A percentile compares a stretch with the other conserved stretches of the same genome.
These are phyloP conservation scores for Harlomillsia oculata DNA, from an alignment of 1,140 invertebrate species.

Conservation along the genomic window DNA sequence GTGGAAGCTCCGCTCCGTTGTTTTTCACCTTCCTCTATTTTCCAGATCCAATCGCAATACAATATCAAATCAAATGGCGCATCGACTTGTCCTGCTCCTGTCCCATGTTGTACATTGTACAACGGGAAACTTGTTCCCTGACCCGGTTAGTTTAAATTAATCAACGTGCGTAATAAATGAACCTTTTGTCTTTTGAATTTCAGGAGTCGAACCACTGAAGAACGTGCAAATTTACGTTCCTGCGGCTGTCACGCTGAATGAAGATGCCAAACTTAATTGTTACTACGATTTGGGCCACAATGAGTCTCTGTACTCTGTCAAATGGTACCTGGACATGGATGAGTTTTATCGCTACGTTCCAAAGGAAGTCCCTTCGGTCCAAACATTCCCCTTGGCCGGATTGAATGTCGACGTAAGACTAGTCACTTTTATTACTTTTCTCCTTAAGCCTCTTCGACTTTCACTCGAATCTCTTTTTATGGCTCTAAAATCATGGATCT, in stretches of 20 bases:
- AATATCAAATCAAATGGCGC: too few relatives aligned
- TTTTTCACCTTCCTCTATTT: too few relatives aligned
- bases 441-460: too few relatives aligned
- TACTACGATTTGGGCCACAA: slow-evolving; percentile 36
- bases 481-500: too few relatives aligned
- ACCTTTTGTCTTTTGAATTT: slow-evolving; percentile 3
- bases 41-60: too few relatives aligned
- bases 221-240: slow-evolving; percentile 36
- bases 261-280: slow-evolving; percentile 35
- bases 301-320: slow-evolving; percentile 38
- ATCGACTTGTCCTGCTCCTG: too few relatives aligned
- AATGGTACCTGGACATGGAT: slow-evolving; percentile 39
- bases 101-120: too few relatives aligned
- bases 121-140: too few relatives aligned
- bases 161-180: too few relatives aligned
- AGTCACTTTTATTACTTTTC: neutral
- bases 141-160: too few relatives aligned
- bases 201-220: slow-evolving; percentile 37
- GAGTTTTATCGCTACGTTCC: slow-evolving; percentile 31
- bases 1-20: too few relatives aligned
- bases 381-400: slow-evolving; percentile 27
- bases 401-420: slow-evolving; percentile 36
- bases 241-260: slow-evolving; percentile 31
- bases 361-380: slow-evolving; percentile 28
- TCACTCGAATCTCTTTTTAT: too few relatives aligned